Evolutionary conservation across 2,113 vertebrate genomes (phyloP).

Genomic region (Gnathochromis pfefferi): DNA sequence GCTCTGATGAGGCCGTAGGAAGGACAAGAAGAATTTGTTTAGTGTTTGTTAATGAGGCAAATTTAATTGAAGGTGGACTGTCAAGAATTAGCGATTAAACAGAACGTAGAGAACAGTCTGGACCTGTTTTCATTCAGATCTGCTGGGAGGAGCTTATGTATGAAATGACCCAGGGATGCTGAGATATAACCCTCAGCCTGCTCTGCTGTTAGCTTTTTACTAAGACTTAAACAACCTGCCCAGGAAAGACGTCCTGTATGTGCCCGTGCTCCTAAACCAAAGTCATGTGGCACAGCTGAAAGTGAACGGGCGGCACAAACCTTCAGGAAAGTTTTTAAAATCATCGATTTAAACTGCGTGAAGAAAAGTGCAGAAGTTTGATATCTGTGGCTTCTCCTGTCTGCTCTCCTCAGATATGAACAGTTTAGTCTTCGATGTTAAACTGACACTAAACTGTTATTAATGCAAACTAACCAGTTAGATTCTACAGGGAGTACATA

Average conservation of each 20-base stretch:
- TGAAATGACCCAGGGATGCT: background rate
- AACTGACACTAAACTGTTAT: background rate
- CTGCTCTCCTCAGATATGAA: background rate
- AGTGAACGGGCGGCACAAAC: background rate
- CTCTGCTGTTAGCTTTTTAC: background rate
- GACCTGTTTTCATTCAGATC: background rate
- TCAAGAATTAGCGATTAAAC: background rate
- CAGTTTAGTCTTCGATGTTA: background rate
- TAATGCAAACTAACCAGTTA: background rate
- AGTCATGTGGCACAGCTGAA: background rate
- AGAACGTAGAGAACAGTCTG: background rate
- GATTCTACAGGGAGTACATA: background rate
- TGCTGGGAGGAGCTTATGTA: background rate
- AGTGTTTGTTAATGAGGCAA: background rate
- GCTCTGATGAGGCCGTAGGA: accelerated
- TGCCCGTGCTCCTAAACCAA: accelerated
- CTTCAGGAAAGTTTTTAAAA: background rate
- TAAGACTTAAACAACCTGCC: background rate
- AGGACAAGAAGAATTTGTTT: background rate
- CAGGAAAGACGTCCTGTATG: accelerated
- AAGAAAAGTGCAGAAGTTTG: background rate
- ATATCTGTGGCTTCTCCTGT: background rate
- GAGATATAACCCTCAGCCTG: background rate
- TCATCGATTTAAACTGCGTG: background rate
- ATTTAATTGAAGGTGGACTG: background rate